These are phyloP conservation scores for Otus sunia DNA, from an alignment of 2,113 vertebrate genomes.

Conservation along the genomic window DNA sequence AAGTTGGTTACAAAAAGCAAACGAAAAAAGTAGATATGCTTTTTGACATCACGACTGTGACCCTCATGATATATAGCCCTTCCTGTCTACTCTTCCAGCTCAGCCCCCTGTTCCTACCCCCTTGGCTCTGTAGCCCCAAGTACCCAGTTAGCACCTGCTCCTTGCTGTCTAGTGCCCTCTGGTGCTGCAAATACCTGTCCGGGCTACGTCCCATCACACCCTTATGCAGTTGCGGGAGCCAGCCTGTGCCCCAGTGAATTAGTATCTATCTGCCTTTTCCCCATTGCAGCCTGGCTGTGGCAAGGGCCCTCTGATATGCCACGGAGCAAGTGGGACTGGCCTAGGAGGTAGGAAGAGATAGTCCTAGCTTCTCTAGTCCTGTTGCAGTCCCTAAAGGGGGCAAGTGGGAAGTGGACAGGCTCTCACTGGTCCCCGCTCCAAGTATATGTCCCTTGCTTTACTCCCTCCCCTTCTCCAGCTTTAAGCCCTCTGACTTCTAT, in stretches of 20 bases:
- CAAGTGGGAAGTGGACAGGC: neutral
- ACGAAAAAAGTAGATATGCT: neutral
- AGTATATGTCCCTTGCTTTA: neutral
- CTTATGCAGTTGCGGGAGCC: neutral
- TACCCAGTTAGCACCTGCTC: neutral
- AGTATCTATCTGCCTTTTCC: neutral
- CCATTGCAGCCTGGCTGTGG: neutral
- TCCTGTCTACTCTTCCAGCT: neutral
- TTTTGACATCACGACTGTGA: neutral
- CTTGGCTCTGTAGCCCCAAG: neutral
- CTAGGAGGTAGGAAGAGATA: neutral
- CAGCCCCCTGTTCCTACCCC: neutral
- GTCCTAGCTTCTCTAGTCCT: neutral
- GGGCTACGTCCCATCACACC: neutral
- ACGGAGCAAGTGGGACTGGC: neutral
- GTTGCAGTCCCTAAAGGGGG: neutral
- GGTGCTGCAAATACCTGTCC: neutral
- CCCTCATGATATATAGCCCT: neutral
- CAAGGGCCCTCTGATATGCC: neutral
- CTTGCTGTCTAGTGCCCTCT: conserved; percentile 48
- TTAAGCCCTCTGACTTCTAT: neutral
- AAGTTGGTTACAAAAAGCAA: neutral
- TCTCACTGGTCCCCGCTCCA: neutral
- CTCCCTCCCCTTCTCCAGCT: neutral
- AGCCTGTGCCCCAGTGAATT: neutral